Evolutionary conservation across 2,888 invertebrate species (phyloP), one percentile per base, ranked within the genome.

Genomic region (Platypus cylindrus): DNA sequence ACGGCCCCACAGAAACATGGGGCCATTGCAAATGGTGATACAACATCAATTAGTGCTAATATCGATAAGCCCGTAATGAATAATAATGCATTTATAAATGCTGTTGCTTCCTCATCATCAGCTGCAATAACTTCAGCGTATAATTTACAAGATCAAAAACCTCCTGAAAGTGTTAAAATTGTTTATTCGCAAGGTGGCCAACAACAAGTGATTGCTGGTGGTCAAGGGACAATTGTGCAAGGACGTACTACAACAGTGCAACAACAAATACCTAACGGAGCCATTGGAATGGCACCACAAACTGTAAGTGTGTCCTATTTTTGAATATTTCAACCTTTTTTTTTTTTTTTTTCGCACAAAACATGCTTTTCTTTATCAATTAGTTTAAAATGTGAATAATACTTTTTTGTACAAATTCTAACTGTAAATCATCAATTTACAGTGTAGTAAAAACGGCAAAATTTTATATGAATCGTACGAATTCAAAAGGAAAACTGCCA

Each of bases 1-100:
- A 66, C 70, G 31, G 47, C 67, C 73, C 61, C 66, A 53, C 66
- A 67, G 63, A 70, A 71, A 68, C 70, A 68, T 62, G 68, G 68
- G 63, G 66, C 68, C 63, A 67, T 70, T 58, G 65, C 70, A 52
- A 71, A 71, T 65, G 71, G 73, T 60, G 66, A 70, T 54, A 60
- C 67, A 47, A 59, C 63, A 51, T 62, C 59, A 49, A 51, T 48
- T 37, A 51, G 45, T 35, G 40, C 45, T 34, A 44, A 38, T 43
- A 43, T 48, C 42, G 59, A 62, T 43, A 48, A 49, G 47, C 48
- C 46, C 46, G 45, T 48, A 46, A n/a, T n/a, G n/a, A n/a, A n/a
- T n/a, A 49, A 51, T 37, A 55, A 54, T 44, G 52, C 54, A 41
- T 55, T 54, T 39, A 53, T 55, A 41, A 54, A 52, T 41, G 49